Percentiles rank a stretch among this genome's conserved stretches.
Evolutionary conservation across 2,888 invertebrate species (phyloP).

Genomic region (Pammene fasciana): DNA sequence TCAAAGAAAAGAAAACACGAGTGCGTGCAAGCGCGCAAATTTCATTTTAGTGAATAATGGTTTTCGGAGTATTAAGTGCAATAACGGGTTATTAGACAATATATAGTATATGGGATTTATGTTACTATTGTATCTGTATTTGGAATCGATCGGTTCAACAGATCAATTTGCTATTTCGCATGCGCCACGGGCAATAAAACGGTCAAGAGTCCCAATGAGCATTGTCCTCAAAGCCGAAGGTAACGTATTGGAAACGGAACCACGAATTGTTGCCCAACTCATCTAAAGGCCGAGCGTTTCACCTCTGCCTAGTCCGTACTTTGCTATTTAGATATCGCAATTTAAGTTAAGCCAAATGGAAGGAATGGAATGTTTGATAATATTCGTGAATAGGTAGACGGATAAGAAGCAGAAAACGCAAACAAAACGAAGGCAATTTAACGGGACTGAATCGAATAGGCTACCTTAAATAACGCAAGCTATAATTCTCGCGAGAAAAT

Average conservation of each 20-base stretch:
- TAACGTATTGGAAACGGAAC: slow-evolving; percentile 65
- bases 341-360: background rate
- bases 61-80: no score
- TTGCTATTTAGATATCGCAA: slow-evolving; percentile 48
- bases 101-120: no score
- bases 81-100: no score
- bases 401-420: no score
- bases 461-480: no score
- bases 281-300: slow-evolving; percentile 69
- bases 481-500: no score
- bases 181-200: slow-evolving; percentile 16
- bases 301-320: slow-evolving; percentile 66
- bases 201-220: slow-evolving; percentile 24
- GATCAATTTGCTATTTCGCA: slow-evolving; percentile 5
- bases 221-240: slow-evolving; percentile 38
- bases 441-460: no score
- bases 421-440: no score
- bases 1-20: no score
- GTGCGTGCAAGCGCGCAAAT: no score
- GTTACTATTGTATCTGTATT: background rate
- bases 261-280: slow-evolving; percentile 71
- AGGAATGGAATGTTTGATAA: background rate
- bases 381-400: no score
- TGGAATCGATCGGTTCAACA: background rate
- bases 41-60: no score